Evolutionary conservation across 2,888 invertebrate genomes (phyloP), one percentile per base, ranked within the genome.

Genomic region (Noctua pronuba): DNA sequence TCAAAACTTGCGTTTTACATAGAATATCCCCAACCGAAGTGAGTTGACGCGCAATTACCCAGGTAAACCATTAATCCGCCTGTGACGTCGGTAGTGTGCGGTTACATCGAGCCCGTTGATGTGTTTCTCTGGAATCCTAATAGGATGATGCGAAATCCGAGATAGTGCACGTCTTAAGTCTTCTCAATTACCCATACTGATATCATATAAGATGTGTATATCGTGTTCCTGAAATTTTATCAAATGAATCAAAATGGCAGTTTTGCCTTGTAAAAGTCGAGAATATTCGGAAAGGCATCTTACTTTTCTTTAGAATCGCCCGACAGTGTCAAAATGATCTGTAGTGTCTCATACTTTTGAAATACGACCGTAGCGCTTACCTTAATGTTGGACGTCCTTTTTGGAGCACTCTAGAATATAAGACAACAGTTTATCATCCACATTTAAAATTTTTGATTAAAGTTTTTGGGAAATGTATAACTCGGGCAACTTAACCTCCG

Each of bases 91-190:
- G 24, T 58, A 77, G 49, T 64, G 65, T 85, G 74, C 73, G 72
- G 55, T 70, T 78, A 66, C 78, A 73, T 73, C 52, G 64, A 73
- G 64, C 46, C 64, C 84, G 66, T 73, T 82, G 60, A 82, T 79
- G 64, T 76, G 70, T 75, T 82, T 70, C 86, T 60, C 79, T 75
- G 52, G 74, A 70, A 75, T 78, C 75, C 52, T 73, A 78, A 78
- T 70, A 73, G 64, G 70, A 73, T 75, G 52, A 82, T 71, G 69
- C 69, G 83, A 75, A 78, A 82, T 60, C 83, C 35, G 70, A 78
- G 75, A 75, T 46, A 64, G 24, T 49, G 68, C 55, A 64, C 41
- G 62, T 72, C 49, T 82, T 44, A 64, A 71, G 71, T 69, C 71
- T 82, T 86, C 83, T 52, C 7, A 64, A 21, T 28, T 49, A 75